Base-by-base conservation (phyloP, 2,888 invertebrate genomes). In the Zele albiditarsus region DNA sequence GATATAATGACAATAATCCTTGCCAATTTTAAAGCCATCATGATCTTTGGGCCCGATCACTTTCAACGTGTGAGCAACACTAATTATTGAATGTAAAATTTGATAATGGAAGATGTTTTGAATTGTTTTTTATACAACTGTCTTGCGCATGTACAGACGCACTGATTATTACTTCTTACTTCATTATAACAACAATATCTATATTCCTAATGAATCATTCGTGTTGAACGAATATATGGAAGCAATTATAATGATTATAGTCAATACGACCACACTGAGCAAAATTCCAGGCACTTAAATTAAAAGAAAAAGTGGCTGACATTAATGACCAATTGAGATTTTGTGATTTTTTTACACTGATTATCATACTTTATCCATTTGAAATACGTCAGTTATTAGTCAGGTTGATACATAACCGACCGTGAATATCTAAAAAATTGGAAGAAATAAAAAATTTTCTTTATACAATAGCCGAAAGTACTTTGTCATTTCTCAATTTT, bases 11-110 rank as follows among this genome's bases (percentile, higher is more conserved):
- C n/a, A 33, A 33, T 42, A 57, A 72, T 73, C 25, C 49, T 67
- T 71, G 38, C 73, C 25, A 20, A 60, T 69, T 70, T 78, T 77
- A 80, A 79, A 79, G 75, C 78, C 77, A 74, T n/a, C 3, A 46
- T 76, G 74, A 75, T 80, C 72, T 79, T 79, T 79, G 79, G 78
- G 78, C 58, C 69, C 75, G 28, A 46, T 49, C 67, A 49, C 27
- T 42, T 25, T 23, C 5, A 2, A 38, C 3, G 31, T 28, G 62
- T 62, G 31, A 5, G 62, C 31, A 31, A 31, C n/a, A 31, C 20
- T 63, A 23, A 63, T 63, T 31, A 14, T 63, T 33, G 31, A 63
- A 63, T 10, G n/a, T 38, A 38, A 38, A 38, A 38, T 38, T 38
- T 38, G 38, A 38, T 38, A 6, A 12, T 38, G 38, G 38, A 38